A percentile compares a stretch with the other conserved stretches of the same genome.
These are phyloP conservation scores for Diachrysia chrysitis DNA, from an alignment of 2,888 invertebrate genomes.

Conservation along the genomic window DNA sequence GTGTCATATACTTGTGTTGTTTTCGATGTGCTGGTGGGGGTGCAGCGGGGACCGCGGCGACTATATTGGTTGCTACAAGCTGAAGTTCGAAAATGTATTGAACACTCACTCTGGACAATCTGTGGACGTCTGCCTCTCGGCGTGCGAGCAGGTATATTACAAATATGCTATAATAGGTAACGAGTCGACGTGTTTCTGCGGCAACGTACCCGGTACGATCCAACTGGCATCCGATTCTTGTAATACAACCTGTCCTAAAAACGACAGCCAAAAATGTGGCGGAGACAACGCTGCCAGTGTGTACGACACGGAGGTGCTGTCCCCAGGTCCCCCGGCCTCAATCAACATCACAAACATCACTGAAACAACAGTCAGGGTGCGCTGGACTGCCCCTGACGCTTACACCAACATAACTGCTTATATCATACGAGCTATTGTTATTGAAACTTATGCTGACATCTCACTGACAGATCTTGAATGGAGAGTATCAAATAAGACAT, in stretches of 20 bases:
- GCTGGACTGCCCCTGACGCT: slow-evolving; percentile 90
- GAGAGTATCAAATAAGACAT: slow-evolving; percentile 89
- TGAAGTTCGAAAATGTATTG: slow-evolving; percentile 74
- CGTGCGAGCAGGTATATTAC: slow-evolving; percentile 84
- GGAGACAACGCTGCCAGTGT: slow-evolving; percentile 91
- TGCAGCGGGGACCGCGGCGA: slow-evolving; percentile 78
- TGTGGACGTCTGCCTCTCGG: slow-evolving; percentile 83
- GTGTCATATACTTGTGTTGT: slow-evolving; percentile 59
- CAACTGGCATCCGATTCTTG: slow-evolving; percentile 84
- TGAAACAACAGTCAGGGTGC: slow-evolving; percentile 90
- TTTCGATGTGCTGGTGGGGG: slow-evolving; percentile 59
- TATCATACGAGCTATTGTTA: slow-evolving; percentile 86
- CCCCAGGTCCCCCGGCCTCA: slow-evolving; percentile 92
- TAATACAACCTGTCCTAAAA: slow-evolving; percentile 89
- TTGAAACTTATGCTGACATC: slow-evolving; percentile 89
- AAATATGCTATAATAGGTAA: slow-evolving; percentile 84
- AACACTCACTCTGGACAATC: slow-evolving; percentile 86
- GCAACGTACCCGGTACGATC: slow-evolving; percentile 81
- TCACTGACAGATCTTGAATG: slow-evolving; percentile 87
- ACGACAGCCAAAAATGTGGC: slow-evolving; percentile 91
- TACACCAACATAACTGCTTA: slow-evolving; percentile 88
- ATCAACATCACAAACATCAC: slow-evolving; percentile 89
- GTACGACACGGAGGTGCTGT: slow-evolving; percentile 91
- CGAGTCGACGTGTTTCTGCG: slow-evolving; percentile 84
- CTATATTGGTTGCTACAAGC: slow-evolving; percentile 81